Evolutionary conservation across 2,888 invertebrate genomes (phyloP), one percentile per base, ranked within the genome.

Genomic region (Amphiduros pacificus): DNA sequence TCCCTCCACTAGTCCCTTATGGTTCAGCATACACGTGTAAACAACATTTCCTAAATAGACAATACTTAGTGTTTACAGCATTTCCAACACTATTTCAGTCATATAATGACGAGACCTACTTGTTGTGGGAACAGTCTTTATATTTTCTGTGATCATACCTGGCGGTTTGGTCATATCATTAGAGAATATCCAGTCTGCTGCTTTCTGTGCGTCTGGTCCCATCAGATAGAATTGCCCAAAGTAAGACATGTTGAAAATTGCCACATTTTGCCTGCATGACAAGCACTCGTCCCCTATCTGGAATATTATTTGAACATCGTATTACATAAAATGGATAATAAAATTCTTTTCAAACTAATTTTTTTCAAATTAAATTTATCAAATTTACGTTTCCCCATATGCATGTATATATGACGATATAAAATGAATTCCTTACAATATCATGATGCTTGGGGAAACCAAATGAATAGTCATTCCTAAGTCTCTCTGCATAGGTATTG

Each of bases 171-270:
- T 86, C 9, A 91, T 87, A 73, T 92, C 87, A 20, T 91, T 89
- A 0, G 92, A 89, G 81, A 94, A 94, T 6, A 94, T 87, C 86
- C 92, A 89, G 73, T 93, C 88, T 0, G 90, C 92, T 0, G 92
- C 92, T 70, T 89, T 85, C 75, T 89, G 87, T 0, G 92, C 90
- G 74, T 94, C 91, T 0, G 91, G 91, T 0, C 94, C 94, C 32
- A 89, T 89, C 70, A 95, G 82, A 82, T 91, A 93, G 83, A 91
- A 89, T 84, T 95, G 94, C 48, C 92, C 91, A 77, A 92, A 93
- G 79, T 93, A 92, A 4, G 93, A 93, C 86, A 93, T 88, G 79
- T 95, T 89, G 81, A 94, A 94, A 14, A 94, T 82, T 0, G 90
- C 92, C 0, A 90, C 93, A 61, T 87, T 88, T 69, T 90, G 90